Conservation (phyloP, 2,888 invertebrate species). For the Leucoptera coffeella region DNA sequence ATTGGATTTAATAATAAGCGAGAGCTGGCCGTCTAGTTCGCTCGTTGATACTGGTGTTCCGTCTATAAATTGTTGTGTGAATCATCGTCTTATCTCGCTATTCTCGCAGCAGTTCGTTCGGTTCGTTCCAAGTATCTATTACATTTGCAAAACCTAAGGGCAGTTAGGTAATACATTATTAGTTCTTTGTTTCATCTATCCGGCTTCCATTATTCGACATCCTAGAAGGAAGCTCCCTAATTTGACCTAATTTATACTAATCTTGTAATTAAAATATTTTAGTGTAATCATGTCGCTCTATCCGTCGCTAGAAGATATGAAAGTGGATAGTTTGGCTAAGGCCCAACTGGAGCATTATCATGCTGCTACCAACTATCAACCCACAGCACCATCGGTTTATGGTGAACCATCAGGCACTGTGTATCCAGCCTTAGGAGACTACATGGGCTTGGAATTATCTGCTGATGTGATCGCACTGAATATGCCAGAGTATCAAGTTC, state of each 20-base stretch:
- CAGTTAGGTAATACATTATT: too few species aligned
- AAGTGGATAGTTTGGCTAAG: slow-evolving; percentile 76
- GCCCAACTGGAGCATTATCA: slow-evolving; percentile 49
- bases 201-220: background rate
- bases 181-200: background rate
- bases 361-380: slow-evolving; percentile 9
- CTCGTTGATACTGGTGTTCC: too few species aligned
- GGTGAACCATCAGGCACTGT: slow-evolving; percentile 22
- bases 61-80: too few species aligned
- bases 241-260: too few species aligned
- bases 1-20: too few species aligned
- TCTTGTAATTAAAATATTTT: slow-evolving; percentile 2
- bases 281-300: slow-evolving; percentile 84
- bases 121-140: too few species aligned
- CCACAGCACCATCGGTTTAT: slow-evolving; percentile 8
- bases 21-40: too few species aligned
- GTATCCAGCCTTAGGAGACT: slow-evolving; percentile 75
- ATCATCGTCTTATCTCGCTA: too few species aligned
- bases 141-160: too few species aligned
- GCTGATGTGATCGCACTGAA: slow-evolving; percentile 65
- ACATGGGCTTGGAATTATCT: slow-evolving; percentile 80
- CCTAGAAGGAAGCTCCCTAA: too few species aligned
- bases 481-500: slow-evolving; percentile 65
- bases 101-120: too few species aligned
- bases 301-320: slow-evolving; percentile 92